Base-by-base conservation (phyloP, 2,888 invertebrate species). In the Lamellibrachia columna region DNA sequence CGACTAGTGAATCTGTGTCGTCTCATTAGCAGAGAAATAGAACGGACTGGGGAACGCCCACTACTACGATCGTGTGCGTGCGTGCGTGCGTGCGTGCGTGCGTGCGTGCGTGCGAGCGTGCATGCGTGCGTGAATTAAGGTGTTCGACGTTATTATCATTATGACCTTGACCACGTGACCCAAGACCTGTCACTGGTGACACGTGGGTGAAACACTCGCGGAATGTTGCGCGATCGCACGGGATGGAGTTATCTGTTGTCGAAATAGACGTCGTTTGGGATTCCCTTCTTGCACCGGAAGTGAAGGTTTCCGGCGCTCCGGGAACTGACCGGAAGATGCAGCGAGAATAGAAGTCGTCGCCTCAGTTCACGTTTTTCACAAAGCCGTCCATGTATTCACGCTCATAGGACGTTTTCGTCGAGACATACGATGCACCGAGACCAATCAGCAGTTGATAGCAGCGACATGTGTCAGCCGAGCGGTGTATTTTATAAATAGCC, bases 231-330 rank as follows among this genome's bases (percentile, higher is more conserved):
- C 75, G 75, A 75, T 2, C 15, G 15, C 22, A 75, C 1, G 15
- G 75, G 75, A 75, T 75, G 15, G 22, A 6, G 75, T 75, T 75
- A 75, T 75, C 75, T 75, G 4, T 75, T 75, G 75, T n/a, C 75
- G 22, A 75, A 22, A 75, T 75, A 11, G 40, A 40, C 40, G 75
- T 75, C 15, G 75, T 75, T 22, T 75, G 15, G n/a, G 22, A 75
- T 75, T 75, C 75, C 75, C 22, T 75, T n/a, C n/a, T 15, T 75
- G 75, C 75, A 75, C 75, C 75, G 75, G 75, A 75, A 75, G 75
- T 75, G 15, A 22, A 15, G 15, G 75, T 75, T 75, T 75, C 75
- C 75, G 75, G 22, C 75, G 75, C 75, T n/a, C 22, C 15, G 75
- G 75, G 75, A 75, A 75, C 75, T 22, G 75, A 75, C 75, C 15